Conservation (phyloP, 1,140 invertebrate genomes). For the Apis mellifera region DNA sequence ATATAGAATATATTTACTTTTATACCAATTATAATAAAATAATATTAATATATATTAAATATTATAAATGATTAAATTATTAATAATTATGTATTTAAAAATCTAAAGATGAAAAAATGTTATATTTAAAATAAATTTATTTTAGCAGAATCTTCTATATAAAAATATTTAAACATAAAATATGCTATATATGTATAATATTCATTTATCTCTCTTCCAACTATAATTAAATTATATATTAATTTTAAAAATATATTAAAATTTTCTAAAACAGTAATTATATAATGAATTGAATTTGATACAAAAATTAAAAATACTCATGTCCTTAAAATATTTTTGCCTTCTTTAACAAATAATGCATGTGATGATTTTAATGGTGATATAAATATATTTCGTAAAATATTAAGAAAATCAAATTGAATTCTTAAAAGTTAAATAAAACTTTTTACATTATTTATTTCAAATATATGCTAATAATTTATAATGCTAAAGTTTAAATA, state of each 20-base stretch:
- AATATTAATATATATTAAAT: background rate
- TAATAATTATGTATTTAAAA: background rate
- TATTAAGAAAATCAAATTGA: background rate
- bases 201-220: background rate
- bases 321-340: constrained; percentile 37
- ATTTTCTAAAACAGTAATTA: too few relatives aligned
- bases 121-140: background rate
- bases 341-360: constrained; percentile 12
- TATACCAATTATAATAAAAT: background rate
- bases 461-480: background rate
- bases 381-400: background rate
- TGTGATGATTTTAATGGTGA: constrained; percentile 12
- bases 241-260: too few relatives aligned
- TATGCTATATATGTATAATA: background rate
- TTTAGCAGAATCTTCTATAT: too few relatives aligned
- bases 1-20: constrained; percentile 7
- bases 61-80: constrained; percentile 1
- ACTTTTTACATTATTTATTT: background rate
- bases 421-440: background rate
- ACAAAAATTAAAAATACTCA: constrained; percentile 14
- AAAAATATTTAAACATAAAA: background rate
- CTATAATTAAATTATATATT: background rate
- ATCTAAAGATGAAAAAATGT: background rate
- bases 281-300: background rate
- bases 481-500: background rate